Evolutionary conservation across 2,888 invertebrate genomes (phyloP), one percentile per base, ranked within the genome.

Genomic region (Drosophila percnosoma): DNA sequence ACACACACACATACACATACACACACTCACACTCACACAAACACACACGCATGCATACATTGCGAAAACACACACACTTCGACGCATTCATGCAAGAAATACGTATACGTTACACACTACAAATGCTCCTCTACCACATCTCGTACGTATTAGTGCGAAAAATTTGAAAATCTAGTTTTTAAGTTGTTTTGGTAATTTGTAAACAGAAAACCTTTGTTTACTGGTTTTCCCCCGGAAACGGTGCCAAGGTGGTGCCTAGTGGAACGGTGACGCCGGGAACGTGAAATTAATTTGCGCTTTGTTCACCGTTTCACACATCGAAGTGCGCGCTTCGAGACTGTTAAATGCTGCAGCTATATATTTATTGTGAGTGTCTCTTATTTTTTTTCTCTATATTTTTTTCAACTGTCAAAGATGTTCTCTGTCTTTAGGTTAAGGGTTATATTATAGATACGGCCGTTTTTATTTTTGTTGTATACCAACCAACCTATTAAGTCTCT

Each of bases 171-270:
- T 54, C 6, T 86, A 87, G 72, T 57, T 68, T 68, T 69, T 90
- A 90, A 82, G 82, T 82, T 87, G 82, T 81, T 84, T 81, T 87
- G 82, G 75, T 74, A 74, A 76, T 81, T 73, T 63, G 70, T 74
- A 74, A 75, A 68, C 72, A 77, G 72, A 73, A 63, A 52, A 15
- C 57, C 75, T 74, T 82, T 75, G 77, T 86, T 86, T 86, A 78
- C 72, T 60, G 51, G 58, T 68, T 68, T 42, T 64, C 33, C 27
- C 68, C 58, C 48, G 40, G 61, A 69, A 76, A 60, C 55, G 88
- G 88, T 86, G 87, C 86, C 88, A 87, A 89, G 89, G 87, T 75
- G 83, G 89, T 87, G 90, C 75, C 83, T 79, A 68, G 75, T 83
- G 83, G 74, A 59, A 52, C 52, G 52, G 52, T 52, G 68, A 48